A percentile compares a stretch with the other conserved stretches of the same genome.
Conservation (phyloP, 2,888 invertebrate species). For the Sussaba pulchella region DNA sequence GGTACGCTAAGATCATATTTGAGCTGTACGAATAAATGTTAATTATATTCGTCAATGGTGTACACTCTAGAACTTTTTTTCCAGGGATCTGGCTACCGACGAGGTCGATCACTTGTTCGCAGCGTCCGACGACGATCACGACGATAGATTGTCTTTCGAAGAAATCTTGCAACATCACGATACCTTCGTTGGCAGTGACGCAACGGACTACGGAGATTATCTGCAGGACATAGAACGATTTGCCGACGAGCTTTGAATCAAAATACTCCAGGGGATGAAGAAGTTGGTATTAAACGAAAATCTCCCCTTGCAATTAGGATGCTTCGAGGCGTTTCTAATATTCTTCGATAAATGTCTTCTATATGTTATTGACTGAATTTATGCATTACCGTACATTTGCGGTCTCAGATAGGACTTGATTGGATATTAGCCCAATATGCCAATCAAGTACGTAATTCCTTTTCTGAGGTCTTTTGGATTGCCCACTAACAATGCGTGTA, state of each 20-base stretch:
- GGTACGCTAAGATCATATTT: too few species aligned
- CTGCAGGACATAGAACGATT: conserved; percentile 92
- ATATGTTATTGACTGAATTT: conserved; percentile 69
- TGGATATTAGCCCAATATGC: too few species aligned
- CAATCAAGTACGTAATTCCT: too few species aligned
- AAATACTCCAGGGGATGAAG: conserved; percentile 77
- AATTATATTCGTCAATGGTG: too few species aligned
- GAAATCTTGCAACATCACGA: conserved; percentile 95
- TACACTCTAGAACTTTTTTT: too few species aligned
- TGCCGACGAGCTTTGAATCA: conserved; percentile 90
- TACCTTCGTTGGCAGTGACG: conserved; percentile 96
- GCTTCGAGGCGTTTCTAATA: conserved; percentile 69
- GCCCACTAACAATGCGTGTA: too few species aligned
- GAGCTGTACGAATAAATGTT: too few species aligned
- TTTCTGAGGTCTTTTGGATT: too few species aligned
- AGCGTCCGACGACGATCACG: conserved; percentile 93
- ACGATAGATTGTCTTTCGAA: conserved; percentile 90
- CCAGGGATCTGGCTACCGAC: conserved; percentile 93
- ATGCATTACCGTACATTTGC: conserved; percentile 67
- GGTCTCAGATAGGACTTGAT: conserved; percentile 3
- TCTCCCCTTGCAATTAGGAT: conserved; percentile 53
- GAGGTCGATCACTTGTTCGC: conserved; percentile 96
- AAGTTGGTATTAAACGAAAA: conserved; percentile 63
- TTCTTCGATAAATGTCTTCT: conserved; percentile 71
- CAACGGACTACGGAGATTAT: conserved; percentile 94